Conservation (phyloP, 2,797 vertebrate genomes). For the Ptychobarbus kaznakovi region DNA sequence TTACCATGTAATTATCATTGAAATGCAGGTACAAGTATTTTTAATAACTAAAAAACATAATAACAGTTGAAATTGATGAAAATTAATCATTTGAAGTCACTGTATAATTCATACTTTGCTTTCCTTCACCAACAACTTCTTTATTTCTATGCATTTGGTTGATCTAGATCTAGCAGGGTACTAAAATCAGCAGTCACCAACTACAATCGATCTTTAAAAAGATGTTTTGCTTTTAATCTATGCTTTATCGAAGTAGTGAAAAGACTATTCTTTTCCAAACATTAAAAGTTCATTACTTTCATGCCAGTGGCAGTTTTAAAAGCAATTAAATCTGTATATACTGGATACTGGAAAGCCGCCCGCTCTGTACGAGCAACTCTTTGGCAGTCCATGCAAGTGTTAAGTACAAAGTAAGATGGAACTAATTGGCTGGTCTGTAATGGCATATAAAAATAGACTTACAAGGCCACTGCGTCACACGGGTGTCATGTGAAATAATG, state of each 20-base stretch:
- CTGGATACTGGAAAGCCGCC: constrained; percentile 5
- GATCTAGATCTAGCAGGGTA: not conserved
- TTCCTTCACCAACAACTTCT: not conserved
- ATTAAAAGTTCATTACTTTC: constrained; percentile 15
- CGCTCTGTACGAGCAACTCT: not conserved
- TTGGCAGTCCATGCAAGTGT: not conserved
- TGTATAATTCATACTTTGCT: not conserved
- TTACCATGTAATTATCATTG: not conserved
- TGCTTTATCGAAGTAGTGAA: not conserved
- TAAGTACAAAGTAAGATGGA: constrained; percentile 18
- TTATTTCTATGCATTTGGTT: not conserved
- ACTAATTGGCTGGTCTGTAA: constrained; percentile 44
- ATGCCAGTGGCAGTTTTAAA: constrained; percentile 6
- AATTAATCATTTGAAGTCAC: not conserved
- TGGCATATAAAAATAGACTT: constrained; percentile 21
- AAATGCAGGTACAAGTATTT: not conserved
- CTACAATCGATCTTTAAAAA: not conserved
- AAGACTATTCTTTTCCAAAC: constrained; percentile 16
- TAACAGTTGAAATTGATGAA: not conserved
- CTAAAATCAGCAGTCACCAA: not conserved
- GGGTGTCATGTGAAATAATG: constrained; percentile 16
- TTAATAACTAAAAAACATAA: too few relatives aligned
- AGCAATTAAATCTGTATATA: constrained; percentile 27
- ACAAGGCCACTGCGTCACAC: not conserved
- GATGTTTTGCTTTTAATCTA: not conserved